Evolutionary conservation across 37 sponge, comb jelly and placozoan genomes (phyloP).

Genomic region (Diacarnus erythraeanus): DNA sequence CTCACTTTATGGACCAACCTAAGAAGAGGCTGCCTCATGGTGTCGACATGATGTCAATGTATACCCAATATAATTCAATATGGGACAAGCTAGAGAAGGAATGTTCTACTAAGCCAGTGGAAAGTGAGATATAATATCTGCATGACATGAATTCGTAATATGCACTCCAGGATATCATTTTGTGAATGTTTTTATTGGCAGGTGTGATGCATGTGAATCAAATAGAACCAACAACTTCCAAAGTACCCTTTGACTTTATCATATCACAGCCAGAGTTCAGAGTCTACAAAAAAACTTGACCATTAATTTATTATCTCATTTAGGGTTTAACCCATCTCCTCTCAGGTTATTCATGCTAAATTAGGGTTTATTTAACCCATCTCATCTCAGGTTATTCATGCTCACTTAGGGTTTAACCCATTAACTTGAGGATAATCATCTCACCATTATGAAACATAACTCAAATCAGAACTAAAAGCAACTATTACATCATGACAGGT

Average conservation of each 20-base stretch:
- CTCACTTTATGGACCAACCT: too few relatives aligned
- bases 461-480: too few relatives aligned
- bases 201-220: constrained; percentile 17
- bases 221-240: not conserved
- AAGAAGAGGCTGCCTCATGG: not conserved
- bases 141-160: not conserved
- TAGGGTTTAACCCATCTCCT: too few relatives aligned
- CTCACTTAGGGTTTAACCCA: too few relatives aligned
- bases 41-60: not conserved
- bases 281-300: not conserved
- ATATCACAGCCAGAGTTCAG: constrained; percentile 5
- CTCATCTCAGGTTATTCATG: too few relatives aligned
- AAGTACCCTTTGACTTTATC: not conserved
- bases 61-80: not conserved
- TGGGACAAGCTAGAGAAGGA: constrained; percentile 22
- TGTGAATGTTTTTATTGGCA: not conserved
- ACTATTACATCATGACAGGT: too few relatives aligned
- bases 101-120: not conserved
- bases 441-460: too few relatives aligned
- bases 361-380: too few relatives aligned
- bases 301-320: too few relatives aligned
- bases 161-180: not conserved
- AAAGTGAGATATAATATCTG: not conserved
- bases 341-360: too few relatives aligned
- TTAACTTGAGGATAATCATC: too few relatives aligned